These are phyloP conservation scores for Chymomyza amoena DNA, from an alignment of 2,888 invertebrate genomes.

Conservation along the genomic window DNA sequence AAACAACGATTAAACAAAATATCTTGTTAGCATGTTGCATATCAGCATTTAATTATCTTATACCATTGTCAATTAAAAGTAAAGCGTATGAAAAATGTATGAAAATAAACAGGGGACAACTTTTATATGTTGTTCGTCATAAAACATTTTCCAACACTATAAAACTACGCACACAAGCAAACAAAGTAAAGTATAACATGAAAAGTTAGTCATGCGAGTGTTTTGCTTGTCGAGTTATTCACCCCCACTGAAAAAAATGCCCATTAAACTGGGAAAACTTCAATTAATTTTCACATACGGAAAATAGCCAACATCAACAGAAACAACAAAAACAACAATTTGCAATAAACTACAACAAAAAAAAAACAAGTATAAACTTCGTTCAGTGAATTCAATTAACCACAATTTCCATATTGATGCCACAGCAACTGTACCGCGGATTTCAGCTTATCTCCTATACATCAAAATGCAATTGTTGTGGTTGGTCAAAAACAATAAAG, in stretches of 20 bases:
- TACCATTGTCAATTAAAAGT: slow-evolving; percentile 66
- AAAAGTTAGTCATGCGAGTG: slow-evolving; percentile 66
- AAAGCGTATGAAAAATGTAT: slow-evolving; percentile 36
- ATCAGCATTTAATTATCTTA: slow-evolving; percentile 62
- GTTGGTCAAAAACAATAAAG: slow-evolving; percentile 36
- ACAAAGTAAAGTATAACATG: slow-evolving; percentile 19
- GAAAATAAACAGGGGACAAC: slow-evolving; percentile 19
- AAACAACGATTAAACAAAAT: slow-evolving; percentile 27
- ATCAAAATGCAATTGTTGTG: slow-evolving; percentile 52
- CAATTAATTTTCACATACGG: slow-evolving; percentile 61
- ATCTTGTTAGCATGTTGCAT: slow-evolving; percentile 57
- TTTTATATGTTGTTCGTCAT: slow-evolving; percentile 11
- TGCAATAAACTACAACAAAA: slow-evolving; percentile 5
- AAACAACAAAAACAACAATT: too few species aligned
- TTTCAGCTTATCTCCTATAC: slow-evolving; percentile 41
- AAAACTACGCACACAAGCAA: slow-evolving; percentile 1
- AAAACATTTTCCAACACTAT: slow-evolving; percentile 25
- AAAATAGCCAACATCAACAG: slow-evolving; percentile 11
- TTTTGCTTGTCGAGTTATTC: slow-evolving; percentile 23
- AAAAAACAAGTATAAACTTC: slow-evolving; percentile 38
- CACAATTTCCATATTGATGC: slow-evolving; percentile 60
- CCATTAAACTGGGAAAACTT: slow-evolving; percentile 63
- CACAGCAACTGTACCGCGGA: slow-evolving; percentile 17
- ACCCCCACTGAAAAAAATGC: slow-evolving; percentile 12
- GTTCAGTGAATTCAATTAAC: slow-evolving; percentile 74